Percentiles rank a stretch among this genome's conserved stretches.
These are phyloP conservation scores for Netelia melanura DNA, from an alignment of 2,888 invertebrate genomes.

Conservation along the genomic window DNA sequence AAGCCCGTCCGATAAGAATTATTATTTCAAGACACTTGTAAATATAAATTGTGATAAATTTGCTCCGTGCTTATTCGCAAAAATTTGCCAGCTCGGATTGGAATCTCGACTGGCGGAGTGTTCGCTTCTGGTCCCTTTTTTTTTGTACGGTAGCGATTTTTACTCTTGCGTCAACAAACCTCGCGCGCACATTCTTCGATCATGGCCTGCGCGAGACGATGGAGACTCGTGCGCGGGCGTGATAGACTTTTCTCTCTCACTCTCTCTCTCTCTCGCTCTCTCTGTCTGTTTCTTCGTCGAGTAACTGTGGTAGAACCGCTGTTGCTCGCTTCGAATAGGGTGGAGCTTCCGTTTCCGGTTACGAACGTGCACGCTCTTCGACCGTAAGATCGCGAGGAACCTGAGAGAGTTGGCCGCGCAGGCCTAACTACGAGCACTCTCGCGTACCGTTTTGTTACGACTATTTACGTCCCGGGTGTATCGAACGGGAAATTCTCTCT, in stretches of 20 bases:
- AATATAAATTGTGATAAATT: background rate
- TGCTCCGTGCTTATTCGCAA: background rate
- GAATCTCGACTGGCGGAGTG: background rate
- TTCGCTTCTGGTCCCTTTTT: background rate
- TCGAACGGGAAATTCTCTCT: too few relatives aligned
- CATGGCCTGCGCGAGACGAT: constrained; percentile 56
- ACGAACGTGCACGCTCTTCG: constrained; percentile 78
- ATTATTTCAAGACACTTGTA: constrained; percentile 16
- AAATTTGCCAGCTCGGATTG: background rate
- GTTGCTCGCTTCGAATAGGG: constrained; percentile 73
- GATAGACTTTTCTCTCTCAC: background rate
- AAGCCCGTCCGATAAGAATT: constrained; percentile 11
- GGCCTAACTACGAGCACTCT: background rate
- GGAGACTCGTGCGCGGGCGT: constrained; percentile 13
- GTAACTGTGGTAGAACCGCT: constrained; percentile 43
- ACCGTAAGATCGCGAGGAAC: constrained; percentile 56
- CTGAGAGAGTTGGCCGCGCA: constrained; percentile 28
- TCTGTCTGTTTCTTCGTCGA: constrained; percentile 49
- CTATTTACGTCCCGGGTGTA: constrained; percentile 21
- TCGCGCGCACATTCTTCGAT: constrained; percentile 37
- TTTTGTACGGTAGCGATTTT: too few relatives aligned
- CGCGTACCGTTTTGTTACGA: constrained; percentile 30
- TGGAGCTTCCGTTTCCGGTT: constrained; percentile 84
- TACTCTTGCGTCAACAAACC: constrained; percentile 21
- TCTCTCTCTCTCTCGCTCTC: constrained; percentile 56